phyloP scores from a whole-genome alignment of 92 coral and sea anemone species.

The Porites rus region DNA sequence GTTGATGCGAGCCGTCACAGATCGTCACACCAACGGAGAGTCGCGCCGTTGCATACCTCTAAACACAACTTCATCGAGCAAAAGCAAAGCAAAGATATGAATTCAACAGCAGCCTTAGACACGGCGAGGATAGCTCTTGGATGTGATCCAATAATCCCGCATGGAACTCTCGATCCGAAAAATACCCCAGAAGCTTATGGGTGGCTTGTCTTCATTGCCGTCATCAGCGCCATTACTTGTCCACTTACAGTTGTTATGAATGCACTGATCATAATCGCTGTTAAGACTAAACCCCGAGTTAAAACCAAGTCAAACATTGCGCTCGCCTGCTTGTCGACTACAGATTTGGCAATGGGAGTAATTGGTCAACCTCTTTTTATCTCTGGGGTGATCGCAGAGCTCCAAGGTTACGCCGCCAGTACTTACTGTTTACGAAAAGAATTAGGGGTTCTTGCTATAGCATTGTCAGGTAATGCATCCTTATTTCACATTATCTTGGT shows the following conservation, averaged over 20 bases:
- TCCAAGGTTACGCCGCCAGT: slow-evolving; percentile 47
- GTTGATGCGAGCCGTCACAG: no score
- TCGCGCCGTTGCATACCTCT: no score
- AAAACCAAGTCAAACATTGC: neutral
- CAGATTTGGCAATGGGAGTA: neutral
- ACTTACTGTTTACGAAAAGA: neutral
- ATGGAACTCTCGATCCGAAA: neutral
- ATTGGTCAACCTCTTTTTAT: neutral
- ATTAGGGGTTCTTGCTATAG: neutral
- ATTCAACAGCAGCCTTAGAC: no score
- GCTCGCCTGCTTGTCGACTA: neutral
- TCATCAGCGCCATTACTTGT: neutral
- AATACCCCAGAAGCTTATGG: neutral
- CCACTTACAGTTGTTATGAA: neutral
- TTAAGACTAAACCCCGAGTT: neutral
- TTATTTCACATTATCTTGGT: neutral
- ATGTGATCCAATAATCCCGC: neutral
- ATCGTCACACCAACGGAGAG: no score
- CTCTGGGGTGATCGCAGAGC: slow-evolving; percentile 37
- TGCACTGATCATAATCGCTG: neutral
- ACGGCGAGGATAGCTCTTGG: no score
- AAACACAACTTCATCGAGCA: no score
- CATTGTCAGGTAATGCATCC: neutral
- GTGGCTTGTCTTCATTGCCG: neutral
- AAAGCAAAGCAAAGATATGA: no score